Evolutionary conservation across 2,113 vertebrate genomes (phyloP).

Genomic region (Gallinago media): DNA sequence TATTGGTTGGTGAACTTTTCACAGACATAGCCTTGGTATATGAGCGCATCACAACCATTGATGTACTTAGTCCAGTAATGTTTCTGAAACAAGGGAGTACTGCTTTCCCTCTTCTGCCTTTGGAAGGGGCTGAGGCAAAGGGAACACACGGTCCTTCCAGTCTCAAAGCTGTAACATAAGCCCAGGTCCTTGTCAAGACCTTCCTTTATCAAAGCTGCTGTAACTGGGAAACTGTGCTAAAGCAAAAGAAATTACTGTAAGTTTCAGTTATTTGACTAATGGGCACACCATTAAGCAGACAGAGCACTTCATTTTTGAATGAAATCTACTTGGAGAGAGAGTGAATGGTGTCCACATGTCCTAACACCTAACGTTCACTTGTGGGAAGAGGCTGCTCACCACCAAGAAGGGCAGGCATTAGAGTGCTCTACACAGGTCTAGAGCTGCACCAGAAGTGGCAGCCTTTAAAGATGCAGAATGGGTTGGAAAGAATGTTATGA

Average conservation of each 20-base stretch:
- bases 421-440: not conserved
- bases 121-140: not conserved
- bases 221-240: not conserved
- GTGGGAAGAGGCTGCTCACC: not conserved
- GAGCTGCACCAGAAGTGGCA: not conserved
- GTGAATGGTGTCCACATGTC: fast-evolving
- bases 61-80: not conserved
- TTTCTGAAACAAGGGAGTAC: not conserved
- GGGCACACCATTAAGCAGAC: not conserved
- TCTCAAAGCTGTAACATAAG: not conserved
- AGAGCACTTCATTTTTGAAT: not conserved
- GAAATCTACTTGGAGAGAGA: not conserved
- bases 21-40: not conserved
- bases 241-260: not conserved
- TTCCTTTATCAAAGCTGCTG: not conserved
- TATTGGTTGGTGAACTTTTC: not conserved
- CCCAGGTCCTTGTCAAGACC: not conserved
- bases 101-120: not conserved
- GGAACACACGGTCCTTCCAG: not conserved
- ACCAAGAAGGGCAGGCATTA: not conserved
- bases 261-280: not conserved
- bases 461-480: not conserved
- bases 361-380: not conserved
- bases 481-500: not conserved
- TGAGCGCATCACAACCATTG: not conserved